Evolutionary conservation across 2,797 vertebrate genomes (phyloP).

Genomic region (Pseudocheirus occidentalis): DNA sequence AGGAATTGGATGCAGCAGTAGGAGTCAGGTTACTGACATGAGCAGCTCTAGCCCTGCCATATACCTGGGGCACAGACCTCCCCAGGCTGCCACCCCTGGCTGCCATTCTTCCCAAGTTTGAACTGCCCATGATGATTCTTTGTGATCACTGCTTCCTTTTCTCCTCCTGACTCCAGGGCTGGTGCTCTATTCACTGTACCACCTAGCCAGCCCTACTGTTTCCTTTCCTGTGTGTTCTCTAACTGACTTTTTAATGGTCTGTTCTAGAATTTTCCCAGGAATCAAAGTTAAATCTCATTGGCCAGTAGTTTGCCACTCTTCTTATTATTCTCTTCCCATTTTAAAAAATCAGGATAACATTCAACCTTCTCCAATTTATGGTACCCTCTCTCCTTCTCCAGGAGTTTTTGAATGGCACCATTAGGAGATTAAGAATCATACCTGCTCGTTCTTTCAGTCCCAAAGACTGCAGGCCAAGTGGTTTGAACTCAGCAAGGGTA

Average conservation of each 20-base stretch:
- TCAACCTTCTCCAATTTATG: not conserved
- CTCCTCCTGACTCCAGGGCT: not conserved
- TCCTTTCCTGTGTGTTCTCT: not conserved
- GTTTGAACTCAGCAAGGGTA: not conserved
- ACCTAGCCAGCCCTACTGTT: not conserved
- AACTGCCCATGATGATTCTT: not conserved
- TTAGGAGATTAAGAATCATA: not conserved
- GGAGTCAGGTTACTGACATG: constrained; percentile 20
- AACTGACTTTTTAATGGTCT: not conserved
- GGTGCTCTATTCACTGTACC: too few relatives aligned
- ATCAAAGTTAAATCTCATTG: not conserved
- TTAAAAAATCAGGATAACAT: not conserved
- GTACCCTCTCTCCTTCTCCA: not conserved
- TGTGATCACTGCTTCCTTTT: not conserved
- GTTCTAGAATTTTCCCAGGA: not conserved
- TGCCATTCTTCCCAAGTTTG: not conserved
- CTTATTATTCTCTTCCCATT: not conserved
- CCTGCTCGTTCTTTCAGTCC: not conserved
- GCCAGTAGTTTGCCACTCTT: not conserved
- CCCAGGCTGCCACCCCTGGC: too few relatives aligned
- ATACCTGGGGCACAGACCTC: not conserved
- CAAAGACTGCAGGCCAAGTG: not conserved
- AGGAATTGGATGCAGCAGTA: not conserved
- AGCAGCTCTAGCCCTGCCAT: not conserved
- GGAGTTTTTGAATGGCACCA: not conserved